Percentiles rank a stretch among this genome's conserved stretches.
These are phyloP conservation scores for Halictus rubicundus DNA, from an alignment of 1,140 invertebrate genomes.

Conservation along the genomic window DNA sequence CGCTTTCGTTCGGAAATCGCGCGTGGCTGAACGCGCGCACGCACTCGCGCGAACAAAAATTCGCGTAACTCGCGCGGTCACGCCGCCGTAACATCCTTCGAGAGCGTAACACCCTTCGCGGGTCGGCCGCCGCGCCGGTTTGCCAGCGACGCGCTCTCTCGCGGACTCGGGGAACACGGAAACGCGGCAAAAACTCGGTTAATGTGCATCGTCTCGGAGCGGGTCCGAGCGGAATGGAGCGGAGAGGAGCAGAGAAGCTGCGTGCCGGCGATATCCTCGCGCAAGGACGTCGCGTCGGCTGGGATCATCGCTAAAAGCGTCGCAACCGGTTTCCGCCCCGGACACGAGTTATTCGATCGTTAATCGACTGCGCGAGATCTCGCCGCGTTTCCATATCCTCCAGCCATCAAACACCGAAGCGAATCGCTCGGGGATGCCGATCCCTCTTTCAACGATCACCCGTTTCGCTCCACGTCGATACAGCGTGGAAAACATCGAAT, in stretches of 20 bases:
- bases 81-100: not conserved
- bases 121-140: too few species aligned
- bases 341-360: constrained; percentile 26
- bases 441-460: too few species aligned
- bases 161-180: not conserved
- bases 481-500: too few species aligned
- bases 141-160: too few species aligned
- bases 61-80: too few species aligned
- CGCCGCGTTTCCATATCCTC: not conserved
- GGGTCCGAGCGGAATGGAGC: too few species aligned
- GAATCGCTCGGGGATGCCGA: too few species aligned
- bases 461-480: too few species aligned
- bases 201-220: not conserved
- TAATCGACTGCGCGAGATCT: not conserved
- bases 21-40: not conserved
- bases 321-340: constrained; percentile 56
- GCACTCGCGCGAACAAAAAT: too few species aligned
- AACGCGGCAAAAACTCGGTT: constrained; percentile 43
- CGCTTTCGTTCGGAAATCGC: not conserved
- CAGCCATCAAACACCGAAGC: not conserved
- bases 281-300: constrained; percentile 47
- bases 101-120: too few species aligned
- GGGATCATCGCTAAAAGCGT: constrained; percentile 68
- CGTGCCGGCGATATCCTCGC: not conserved
- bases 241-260: not conserved